Evolutionary conservation across 2,888 invertebrate species (phyloP), one percentile per base, ranked within the genome.

Genomic region (Protodeltote pygarga): DNA sequence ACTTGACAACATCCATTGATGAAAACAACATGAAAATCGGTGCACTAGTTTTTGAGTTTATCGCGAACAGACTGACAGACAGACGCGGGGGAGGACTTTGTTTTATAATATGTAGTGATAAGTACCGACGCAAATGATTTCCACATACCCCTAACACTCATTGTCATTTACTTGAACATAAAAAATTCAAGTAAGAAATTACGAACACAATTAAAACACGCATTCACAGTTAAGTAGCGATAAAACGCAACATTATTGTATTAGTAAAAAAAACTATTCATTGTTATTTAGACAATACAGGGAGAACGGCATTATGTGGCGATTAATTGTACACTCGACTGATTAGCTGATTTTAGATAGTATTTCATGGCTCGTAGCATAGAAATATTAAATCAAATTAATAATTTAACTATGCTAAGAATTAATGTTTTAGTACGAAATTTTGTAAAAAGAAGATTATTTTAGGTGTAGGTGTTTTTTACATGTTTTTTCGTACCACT

Each of bases 211-310:
- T 64, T 55, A 61, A 61, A 48, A 46, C 44, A 48, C 34, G 33
- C 53, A 61, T 57, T 68, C 66, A 44, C 65, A 49, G 35, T 29
- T 49, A 42, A 53, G 29, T 11, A 29, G 39, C 37, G 69, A 66
- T 65, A 66, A 69, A 59, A 47, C 47, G 13, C 53, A 46, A 39
- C 49, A 39, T 48, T 45, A 49, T 49, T 59, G 63, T 63, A 44
- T 37, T 49, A 39, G 57, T 47, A 41, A 53, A 55, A 55, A 57
- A 67, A 69, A 55, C 50, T 57, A 48, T 51, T 57, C 67, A 68
- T 68, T 68, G 70, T 68, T 58, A 35, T 54, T 46, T 13, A 58
- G 23, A 68, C 67, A 68, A 68, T 68, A 60, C 65, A 29, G 35
- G 42, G 50, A 27, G 65, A 68, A 66, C 42, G 53, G 41, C 61